phyloP scores from a whole-genome alignment of 2,888 invertebrate species.

The Euproctis similis region DNA sequence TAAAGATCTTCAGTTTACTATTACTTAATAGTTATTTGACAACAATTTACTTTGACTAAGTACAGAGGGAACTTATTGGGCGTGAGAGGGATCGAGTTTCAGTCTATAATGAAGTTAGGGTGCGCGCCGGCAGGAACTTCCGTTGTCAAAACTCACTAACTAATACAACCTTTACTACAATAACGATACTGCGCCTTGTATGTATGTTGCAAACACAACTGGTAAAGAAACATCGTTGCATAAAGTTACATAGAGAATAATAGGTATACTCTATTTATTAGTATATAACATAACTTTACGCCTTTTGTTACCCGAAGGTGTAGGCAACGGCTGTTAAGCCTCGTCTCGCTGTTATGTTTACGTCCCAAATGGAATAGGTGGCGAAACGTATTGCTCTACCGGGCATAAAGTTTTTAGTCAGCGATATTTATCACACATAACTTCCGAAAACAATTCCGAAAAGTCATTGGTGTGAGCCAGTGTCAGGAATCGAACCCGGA shows the following conservation, averaged over 20 bases:
- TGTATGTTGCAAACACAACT: constrained; percentile 2
- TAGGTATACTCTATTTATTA: no score
- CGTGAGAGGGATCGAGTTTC: constrained; percentile 37
- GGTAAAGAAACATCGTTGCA: neutral
- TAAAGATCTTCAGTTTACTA: constrained; percentile 17
- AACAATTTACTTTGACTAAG: constrained; percentile 30
- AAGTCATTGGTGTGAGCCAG: no score
- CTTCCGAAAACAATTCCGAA: no score
- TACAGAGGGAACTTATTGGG: constrained; percentile 18
- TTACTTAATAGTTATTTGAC: constrained; percentile 28
- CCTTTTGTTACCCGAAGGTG: no score
- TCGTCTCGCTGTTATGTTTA: no score
- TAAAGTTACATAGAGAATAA: neutral
- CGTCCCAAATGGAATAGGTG: no score
- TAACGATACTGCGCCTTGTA: constrained; percentile 15
- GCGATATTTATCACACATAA: no score
- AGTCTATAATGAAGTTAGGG: constrained; percentile 47
- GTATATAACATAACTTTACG: no score
- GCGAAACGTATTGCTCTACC: no score
- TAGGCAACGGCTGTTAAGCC: no score
- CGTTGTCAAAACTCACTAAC: constrained; percentile 23
- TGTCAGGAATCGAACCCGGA: no score
- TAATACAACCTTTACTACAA: constrained; percentile 11
- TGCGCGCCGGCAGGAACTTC: constrained; percentile 25
- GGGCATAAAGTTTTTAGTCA: no score